These are phyloP conservation scores for Hypocryptadius cinnamomeus DNA, from an alignment of 2,113 vertebrate genomes.

Conservation along the genomic window DNA sequence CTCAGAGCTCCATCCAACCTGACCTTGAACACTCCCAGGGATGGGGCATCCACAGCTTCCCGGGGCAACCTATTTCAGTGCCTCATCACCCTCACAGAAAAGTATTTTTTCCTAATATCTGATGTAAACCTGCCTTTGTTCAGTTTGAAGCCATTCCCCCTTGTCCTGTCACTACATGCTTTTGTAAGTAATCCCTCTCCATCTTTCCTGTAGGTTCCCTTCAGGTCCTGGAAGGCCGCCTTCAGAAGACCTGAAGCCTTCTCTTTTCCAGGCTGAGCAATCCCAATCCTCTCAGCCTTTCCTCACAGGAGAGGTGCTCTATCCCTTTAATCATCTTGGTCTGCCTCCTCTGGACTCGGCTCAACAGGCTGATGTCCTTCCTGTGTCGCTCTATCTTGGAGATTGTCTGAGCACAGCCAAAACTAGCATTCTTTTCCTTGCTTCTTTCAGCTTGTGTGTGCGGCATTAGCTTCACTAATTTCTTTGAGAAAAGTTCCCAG, in stretches of 20 bases:
- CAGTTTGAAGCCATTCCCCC: background rate
- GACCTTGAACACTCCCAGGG: background rate
- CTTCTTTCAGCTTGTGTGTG: background rate
- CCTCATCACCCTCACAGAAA: background rate
- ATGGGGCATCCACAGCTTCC: background rate
- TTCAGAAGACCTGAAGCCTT: background rate
- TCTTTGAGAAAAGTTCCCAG: background rate
- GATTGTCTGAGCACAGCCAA: background rate
- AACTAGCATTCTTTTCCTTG: background rate
- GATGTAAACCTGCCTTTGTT: background rate
- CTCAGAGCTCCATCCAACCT: background rate
- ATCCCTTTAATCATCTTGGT: background rate
- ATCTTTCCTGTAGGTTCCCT: background rate
- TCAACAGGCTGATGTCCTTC: background rate
- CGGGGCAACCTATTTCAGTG: background rate
- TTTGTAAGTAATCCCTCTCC: background rate
- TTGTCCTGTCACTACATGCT: background rate
- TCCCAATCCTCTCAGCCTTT: background rate
- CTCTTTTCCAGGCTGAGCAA: background rate
- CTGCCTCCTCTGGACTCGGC: fast-evolving
- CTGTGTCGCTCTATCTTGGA: background rate
- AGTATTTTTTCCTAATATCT: background rate
- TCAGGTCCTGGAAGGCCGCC: background rate
- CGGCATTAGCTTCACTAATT: background rate
- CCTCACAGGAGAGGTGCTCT: background rate